Conservation (phyloP, 2,888 invertebrate species). For the Apeira syringaria region DNA sequence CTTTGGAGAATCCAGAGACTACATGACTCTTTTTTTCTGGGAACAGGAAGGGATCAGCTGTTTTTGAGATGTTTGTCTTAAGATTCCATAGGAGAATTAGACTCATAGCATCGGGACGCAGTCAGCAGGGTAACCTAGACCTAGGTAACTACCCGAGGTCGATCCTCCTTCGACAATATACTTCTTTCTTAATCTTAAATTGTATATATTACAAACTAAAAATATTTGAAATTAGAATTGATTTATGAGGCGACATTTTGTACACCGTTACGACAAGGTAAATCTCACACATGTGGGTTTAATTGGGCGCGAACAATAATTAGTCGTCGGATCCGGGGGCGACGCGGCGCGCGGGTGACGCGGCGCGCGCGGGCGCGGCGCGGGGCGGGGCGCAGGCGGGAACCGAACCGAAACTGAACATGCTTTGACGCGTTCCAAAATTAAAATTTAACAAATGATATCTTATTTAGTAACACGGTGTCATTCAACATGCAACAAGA, state of each 20-base stretch:
- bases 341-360: not conserved
- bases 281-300: slow-evolving; percentile 24
- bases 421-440: slow-evolving; percentile 14
- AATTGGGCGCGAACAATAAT: slow-evolving; percentile 25
- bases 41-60: too few species aligned
- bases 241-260: slow-evolving; percentile 8
- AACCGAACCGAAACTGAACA: not conserved
- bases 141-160: too few species aligned
- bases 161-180: too few species aligned
- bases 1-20: too few species aligned
- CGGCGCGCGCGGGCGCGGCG: slow-evolving; percentile 9
- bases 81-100: too few species aligned
- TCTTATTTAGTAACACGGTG: not conserved
- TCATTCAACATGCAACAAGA: too few species aligned
- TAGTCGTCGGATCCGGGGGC: slow-evolving; percentile 22
- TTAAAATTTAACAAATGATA: not conserved
- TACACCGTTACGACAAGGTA: not conserved
- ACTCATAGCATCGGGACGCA: too few species aligned
- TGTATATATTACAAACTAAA: too few species aligned
- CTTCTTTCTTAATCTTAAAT: too few species aligned
- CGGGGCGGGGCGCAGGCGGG: not conserved
- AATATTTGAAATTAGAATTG: slow-evolving; percentile 1
- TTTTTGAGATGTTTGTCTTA: too few species aligned
- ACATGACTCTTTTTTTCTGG: too few species aligned
- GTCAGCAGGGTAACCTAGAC: too few species aligned